Conservation (phyloP, 2,888 invertebrate genomes). For the Plebejus argus region DNA sequence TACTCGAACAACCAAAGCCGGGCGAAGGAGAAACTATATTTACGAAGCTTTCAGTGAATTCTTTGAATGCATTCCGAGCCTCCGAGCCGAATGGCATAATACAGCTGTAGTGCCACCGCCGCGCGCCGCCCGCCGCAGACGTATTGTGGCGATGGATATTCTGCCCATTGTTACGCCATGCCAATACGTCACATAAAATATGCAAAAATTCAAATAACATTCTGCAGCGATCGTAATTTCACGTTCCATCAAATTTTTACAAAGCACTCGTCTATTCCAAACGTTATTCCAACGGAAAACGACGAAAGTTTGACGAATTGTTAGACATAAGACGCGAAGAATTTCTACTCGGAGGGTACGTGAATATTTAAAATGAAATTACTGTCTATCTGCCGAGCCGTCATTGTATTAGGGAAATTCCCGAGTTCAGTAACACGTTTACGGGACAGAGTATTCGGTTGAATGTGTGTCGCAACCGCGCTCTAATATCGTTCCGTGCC, state of each 20-base stretch:
- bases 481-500: constrained; percentile 9
- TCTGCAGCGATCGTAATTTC: not conserved
- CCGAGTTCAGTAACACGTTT: constrained; percentile 12
- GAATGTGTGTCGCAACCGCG: constrained; percentile 5
- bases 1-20: not conserved
- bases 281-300: not conserved
- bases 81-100: constrained; percentile 1
- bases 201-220: constrained; percentile 5
- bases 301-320: not conserved
- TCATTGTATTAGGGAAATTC: constrained; percentile 5
- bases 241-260: not conserved
- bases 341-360: not conserved
- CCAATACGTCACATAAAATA: constrained; percentile 9
- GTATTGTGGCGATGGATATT: constrained; percentile 1
- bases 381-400: not conserved
- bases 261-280: not conserved
- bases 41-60: constrained; percentile 9
- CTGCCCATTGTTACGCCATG: not conserved
- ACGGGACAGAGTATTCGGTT: constrained; percentile 5
- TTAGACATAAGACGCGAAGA: not conserved
- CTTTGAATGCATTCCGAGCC: constrained; percentile 11
- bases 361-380: constrained; percentile 17
- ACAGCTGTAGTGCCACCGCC: not conserved
- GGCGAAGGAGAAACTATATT: constrained; percentile 1
- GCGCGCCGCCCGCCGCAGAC: not conserved